phyloP scores from a whole-genome alignment of 2,113 vertebrate species.

The Puntigrus tetrazona region DNA sequence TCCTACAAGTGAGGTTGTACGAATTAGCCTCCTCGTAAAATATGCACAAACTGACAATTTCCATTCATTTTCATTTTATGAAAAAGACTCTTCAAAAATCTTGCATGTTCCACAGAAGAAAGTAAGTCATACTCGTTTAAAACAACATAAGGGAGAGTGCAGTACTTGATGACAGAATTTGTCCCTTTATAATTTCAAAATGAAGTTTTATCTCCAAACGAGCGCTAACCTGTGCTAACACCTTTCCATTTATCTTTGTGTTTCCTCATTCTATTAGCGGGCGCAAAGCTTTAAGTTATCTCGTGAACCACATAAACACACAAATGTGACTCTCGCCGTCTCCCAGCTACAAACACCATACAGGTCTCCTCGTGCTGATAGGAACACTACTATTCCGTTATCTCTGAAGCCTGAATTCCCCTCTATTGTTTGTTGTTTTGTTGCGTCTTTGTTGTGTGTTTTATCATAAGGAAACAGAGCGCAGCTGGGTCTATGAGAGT shows the following conservation, averaged over 20 bases:
- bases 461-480: constrained; percentile 39
- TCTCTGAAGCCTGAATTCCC: constrained; percentile 9
- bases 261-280: constrained; percentile 2
- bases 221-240: background rate
- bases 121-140: background rate
- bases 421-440: constrained; percentile 37
- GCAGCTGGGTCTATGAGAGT: constrained; percentile 16
- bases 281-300: constrained; percentile 16
- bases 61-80: background rate
- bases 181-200: background rate
- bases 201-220: background rate
- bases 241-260: background rate
- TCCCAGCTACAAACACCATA: background rate
- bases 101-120: background rate
- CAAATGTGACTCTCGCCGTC: background rate
- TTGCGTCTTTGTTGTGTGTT: constrained; percentile 24
- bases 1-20: no score
- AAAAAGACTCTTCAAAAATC: background rate
- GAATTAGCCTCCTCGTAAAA: no score
- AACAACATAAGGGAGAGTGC: background rate
- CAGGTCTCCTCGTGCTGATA: background rate
- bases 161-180: background rate
- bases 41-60: no score
- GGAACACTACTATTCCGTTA: constrained; percentile 15
- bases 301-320: background rate